Evolutionary conservation across 1,140 invertebrate species (phyloP), one percentile per base, ranked within the genome.

Genomic region (Apis florea): DNA sequence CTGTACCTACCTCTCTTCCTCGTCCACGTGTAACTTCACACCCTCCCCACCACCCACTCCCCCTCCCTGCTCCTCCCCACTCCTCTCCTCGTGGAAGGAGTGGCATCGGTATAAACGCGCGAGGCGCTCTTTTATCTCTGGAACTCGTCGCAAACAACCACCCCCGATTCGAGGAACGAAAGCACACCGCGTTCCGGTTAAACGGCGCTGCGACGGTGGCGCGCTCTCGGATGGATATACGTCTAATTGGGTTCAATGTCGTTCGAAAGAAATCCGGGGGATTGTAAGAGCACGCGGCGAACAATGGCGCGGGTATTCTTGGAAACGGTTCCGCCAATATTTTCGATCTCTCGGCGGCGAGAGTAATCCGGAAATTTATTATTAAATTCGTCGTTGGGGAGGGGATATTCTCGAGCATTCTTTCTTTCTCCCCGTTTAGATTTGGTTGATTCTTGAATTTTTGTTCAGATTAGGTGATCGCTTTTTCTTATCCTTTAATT

Each of bases 21-120:
- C 67, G 68, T 79, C 82, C 71, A 53, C 80, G 73, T 69, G 85
- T 84, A 84, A 88, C 83, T 88, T 89, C 79, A 85, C 85, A 85
- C 83, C 85, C 79, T 79, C 73, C 84, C 56, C 79, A 74, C 70
- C 82, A 82, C 71, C 70, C 63, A 63, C 53, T n/a, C 56, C 31
- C 31, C 40, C 58, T 58, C 56, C 53, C 69, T 51, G 63, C 82
- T 82, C 64, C 58, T 58, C 56, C 53, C 69, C 49, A 59, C 82
- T 82, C 64, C 86, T 84, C 77, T 61, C 26, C 71, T 31, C 71
- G 76, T 15, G 15, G 10, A 54, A 40, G 31, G 2, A 17, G 40
- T 75, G 76, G 74, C 74, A 76, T 86, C 85, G 85, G 72, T 58
- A 80, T 75, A 86, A 84, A 49, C 59, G 73, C 59, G 73, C 59